phyloP scores from a whole-genome alignment of 2,888 invertebrate species.

The Clivina fossor region DNA sequence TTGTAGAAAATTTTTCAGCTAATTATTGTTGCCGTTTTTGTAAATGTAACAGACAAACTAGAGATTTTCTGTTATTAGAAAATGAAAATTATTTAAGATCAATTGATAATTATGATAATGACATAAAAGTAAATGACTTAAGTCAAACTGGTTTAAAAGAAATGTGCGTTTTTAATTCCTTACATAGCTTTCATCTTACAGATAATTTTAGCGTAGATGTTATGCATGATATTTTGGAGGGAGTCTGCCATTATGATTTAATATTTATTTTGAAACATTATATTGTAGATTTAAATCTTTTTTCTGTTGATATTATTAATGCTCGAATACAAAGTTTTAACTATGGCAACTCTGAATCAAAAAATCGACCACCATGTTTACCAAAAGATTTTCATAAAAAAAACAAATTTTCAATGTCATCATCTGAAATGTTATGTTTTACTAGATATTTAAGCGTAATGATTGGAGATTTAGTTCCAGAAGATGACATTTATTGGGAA shows the following conservation, averaged over 20 bases:
- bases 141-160: constrained; percentile 6
- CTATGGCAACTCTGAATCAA: background rate
- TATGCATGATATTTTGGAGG: constrained; percentile 35
- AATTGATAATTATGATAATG: constrained; percentile 13
- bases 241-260: constrained; percentile 25
- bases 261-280: constrained; percentile 10
- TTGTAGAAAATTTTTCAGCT: constrained; percentile 1
- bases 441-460: constrained; percentile 1
- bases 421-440: constrained; percentile 13
- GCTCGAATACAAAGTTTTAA: background rate
- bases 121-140: constrained; percentile 1
- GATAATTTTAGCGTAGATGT: constrained; percentile 30
- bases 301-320: constrained; percentile 15
- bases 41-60: too few relatives aligned
- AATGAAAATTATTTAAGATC: constrained; percentile 7
- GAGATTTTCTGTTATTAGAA: too few relatives aligned
- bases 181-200: constrained; percentile 24
- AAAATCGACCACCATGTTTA: background rate
- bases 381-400: background rate
- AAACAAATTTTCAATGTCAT: constrained; percentile 2
- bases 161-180: background rate
- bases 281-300: constrained; percentile 3
- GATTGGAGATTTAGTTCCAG: constrained; percentile 1
- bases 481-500: background rate
- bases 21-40: constrained; percentile 6